A percentile compares a stretch with the other conserved stretches of the same genome.
Evolutionary conservation across 1,140 invertebrate genomes (phyloP).

Genomic region (Drosophila nikananu): DNA sequence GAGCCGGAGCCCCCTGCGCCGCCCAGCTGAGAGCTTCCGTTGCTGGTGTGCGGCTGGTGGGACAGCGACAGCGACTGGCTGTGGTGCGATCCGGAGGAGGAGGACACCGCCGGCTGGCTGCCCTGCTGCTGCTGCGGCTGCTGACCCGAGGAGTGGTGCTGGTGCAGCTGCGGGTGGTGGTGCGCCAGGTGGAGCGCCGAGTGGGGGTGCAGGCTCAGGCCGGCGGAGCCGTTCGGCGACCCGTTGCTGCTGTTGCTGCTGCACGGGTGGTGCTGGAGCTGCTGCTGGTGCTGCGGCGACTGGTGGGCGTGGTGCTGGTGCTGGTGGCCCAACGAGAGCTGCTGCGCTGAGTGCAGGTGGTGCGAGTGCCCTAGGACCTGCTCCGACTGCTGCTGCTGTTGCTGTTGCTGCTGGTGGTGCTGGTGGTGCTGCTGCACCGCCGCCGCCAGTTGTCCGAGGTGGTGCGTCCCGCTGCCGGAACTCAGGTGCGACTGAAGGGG

Average conservation of each 20-base stretch:
- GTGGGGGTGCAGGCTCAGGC: constrained; percentile 61
- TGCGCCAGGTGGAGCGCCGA: constrained; percentile 63
- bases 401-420: constrained; percentile 65
- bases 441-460: constrained; percentile 71
- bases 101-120: constrained; percentile 43
- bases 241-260: constrained; percentile 69
- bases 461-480: constrained; percentile 71
- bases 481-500: constrained; percentile 78
- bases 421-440: constrained; percentile 77
- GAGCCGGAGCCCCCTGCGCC: constrained; percentile 27
- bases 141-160: constrained; percentile 53
- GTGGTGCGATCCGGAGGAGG: constrained; percentile 47
- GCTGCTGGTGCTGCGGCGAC: constrained; percentile 40
- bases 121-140: constrained; percentile 51
- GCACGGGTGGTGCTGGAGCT: constrained; percentile 58
- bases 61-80: constrained; percentile 52
- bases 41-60: constrained; percentile 63
- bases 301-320: constrained; percentile 50
- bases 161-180: constrained; percentile 66
- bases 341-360: constrained; percentile 64
- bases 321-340: constrained; percentile 63
- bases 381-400: constrained; percentile 60
- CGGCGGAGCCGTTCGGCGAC: constrained; percentile 56
- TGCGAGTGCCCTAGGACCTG: constrained; percentile 64
- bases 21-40: constrained; percentile 64